Conservation (phyloP, 2,888 invertebrate species). For the Ophonus ardosiacus region DNA sequence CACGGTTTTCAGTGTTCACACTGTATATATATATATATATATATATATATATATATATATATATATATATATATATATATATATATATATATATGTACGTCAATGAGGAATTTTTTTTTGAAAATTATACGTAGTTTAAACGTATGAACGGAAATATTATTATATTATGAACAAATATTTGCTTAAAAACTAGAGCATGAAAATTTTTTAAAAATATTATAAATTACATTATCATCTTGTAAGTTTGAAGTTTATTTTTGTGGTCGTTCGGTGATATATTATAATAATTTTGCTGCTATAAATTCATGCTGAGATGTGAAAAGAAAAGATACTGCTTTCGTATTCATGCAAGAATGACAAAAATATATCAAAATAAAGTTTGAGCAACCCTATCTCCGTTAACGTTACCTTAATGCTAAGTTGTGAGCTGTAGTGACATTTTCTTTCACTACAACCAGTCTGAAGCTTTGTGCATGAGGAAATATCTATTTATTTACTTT, state of each 20-base stretch:
- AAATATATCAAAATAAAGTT: not conserved
- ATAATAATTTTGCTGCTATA: not conserved
- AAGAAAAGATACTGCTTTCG: not conserved
- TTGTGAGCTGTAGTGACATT: conserved; percentile 1
- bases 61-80: too few relatives aligned
- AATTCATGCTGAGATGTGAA: not conserved
- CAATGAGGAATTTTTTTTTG: too few relatives aligned
- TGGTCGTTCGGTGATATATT: not conserved
- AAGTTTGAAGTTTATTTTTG: not conserved
- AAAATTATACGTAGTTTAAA: too few relatives aligned
- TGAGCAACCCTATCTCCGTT: not conserved
- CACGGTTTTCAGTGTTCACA: too few relatives aligned
- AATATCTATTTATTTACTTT: conserved; percentile 45
- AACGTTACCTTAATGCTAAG: conserved; percentile 14
- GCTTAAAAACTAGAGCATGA: too few relatives aligned
- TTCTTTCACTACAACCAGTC: not conserved
- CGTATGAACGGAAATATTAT: too few relatives aligned
- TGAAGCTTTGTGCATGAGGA: not conserved
- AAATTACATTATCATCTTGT: too few relatives aligned
- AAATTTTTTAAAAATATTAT: too few relatives aligned
- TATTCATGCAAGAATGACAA: not conserved
- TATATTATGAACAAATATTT: too few relatives aligned
- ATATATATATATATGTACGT: too few relatives aligned
- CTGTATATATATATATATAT: too few relatives aligned
- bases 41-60: too few relatives aligned